Percentiles rank a stretch among this genome's conserved stretches.
Evolutionary conservation across 1,140 invertebrate species (phyloP).

Genomic region (Tribolium castaneum): DNA sequence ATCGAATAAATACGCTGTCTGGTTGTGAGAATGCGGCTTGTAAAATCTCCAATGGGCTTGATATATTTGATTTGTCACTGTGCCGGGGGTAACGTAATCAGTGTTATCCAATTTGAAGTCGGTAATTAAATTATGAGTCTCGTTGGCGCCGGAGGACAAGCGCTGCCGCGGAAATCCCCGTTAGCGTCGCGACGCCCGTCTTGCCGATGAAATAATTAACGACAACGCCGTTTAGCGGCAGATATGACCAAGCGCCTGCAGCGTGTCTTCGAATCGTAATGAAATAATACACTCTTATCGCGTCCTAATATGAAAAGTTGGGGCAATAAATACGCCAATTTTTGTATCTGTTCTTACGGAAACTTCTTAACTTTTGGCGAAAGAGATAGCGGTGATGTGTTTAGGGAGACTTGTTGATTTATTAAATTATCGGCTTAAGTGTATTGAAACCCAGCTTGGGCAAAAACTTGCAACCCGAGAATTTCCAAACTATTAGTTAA

Average conservation of each 20-base stretch:
- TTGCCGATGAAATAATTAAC: constrained; percentile 26
- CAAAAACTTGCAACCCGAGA: background rate
- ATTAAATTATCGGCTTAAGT: background rate
- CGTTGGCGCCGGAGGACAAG: constrained; percentile 15
- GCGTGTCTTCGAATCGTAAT: constrained; percentile 14
- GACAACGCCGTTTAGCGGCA: background rate
- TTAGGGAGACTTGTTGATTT: constrained; percentile 14
- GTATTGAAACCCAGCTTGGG: background rate
- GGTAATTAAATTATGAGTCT: constrained; percentile 39
- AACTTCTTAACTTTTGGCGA: constrained; percentile 39
- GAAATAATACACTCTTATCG: constrained; percentile 36
- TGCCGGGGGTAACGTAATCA: constrained; percentile 30
- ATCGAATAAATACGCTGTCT: constrained; percentile 34
- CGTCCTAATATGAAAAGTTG: constrained; percentile 19
- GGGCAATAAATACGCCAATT: constrained; percentile 24
- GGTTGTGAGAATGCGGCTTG: constrained; percentile 18
- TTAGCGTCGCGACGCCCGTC: constrained; percentile 27
- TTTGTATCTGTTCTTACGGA: constrained; percentile 22
- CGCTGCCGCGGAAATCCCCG: constrained; percentile 15
- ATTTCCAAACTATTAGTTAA: constrained; percentile 6
- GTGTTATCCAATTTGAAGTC: constrained; percentile 38
- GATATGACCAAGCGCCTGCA: constrained; percentile 10
- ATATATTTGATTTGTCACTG: constrained; percentile 41
- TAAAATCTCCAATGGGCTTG: constrained; percentile 31
- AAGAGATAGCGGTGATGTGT: constrained; percentile 27